These are phyloP conservation scores for Apus apus DNA, from an alignment of 2,113 vertebrate species.

Conservation along the genomic window DNA sequence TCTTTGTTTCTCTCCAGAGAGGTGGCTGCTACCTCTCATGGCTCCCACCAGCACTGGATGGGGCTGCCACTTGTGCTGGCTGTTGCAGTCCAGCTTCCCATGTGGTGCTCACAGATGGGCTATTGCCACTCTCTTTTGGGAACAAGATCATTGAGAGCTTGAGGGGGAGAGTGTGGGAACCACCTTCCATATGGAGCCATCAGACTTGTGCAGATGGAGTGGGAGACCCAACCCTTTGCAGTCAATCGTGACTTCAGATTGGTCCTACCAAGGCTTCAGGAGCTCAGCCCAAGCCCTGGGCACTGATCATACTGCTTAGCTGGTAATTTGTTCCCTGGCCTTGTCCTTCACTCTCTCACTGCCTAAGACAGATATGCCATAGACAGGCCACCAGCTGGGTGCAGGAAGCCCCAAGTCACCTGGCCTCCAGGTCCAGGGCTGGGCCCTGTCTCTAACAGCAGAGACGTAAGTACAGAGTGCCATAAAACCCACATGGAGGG, in stretches of 20 bases:
- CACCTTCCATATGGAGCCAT: background rate
- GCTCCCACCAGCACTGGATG: background rate
- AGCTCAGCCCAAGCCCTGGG: background rate
- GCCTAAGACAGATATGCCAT: background rate
- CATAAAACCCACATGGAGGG: background rate
- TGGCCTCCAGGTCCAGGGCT: background rate
- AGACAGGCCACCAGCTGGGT: background rate
- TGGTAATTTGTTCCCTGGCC: background rate
- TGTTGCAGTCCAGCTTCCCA: background rate
- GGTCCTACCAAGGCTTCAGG: background rate
- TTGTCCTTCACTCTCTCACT: background rate
- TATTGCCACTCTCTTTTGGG: accelerated
- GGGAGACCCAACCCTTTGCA: background rate
- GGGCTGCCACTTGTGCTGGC: background rate
- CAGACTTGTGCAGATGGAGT: background rate
- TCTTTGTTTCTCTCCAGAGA: background rate
- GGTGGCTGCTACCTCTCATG: background rate
- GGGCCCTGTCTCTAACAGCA: background rate
- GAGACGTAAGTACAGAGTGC: background rate
- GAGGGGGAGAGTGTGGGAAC: background rate
- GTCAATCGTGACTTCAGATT: background rate
- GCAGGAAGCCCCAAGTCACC: background rate
- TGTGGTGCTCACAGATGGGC: accelerated
- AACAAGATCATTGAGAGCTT: background rate
- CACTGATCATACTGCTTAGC: background rate